Evolutionary conservation across 2,888 invertebrate species (phyloP).

Genomic region (Epirrita christyi): DNA sequence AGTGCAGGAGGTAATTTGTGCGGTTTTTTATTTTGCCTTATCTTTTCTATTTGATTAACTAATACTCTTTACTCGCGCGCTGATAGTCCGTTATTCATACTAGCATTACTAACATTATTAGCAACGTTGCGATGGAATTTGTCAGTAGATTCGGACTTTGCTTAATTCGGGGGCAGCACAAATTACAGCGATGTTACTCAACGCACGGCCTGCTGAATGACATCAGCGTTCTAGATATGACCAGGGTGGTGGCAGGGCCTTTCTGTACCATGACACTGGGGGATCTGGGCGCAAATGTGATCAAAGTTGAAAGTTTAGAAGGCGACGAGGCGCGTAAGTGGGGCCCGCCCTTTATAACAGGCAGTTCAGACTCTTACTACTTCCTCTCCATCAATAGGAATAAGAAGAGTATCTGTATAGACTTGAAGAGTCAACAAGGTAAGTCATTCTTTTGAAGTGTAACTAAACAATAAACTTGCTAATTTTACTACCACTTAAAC

Average conservation of each 20-base stretch:
- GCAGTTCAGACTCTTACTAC: slow-evolving; percentile 90
- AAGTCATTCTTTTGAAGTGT: slow-evolving; percentile 39
- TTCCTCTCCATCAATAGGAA: slow-evolving; percentile 96
- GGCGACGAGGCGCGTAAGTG: slow-evolving; percentile 95
- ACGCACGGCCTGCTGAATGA: slow-evolving; percentile 86
- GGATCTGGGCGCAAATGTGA: slow-evolving; percentile 96
- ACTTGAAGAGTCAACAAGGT: slow-evolving; percentile 90
- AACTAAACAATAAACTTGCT: too few species aligned
- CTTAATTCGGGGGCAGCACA: slow-evolving; percentile 42
- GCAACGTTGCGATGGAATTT: slow-evolving; percentile 45
- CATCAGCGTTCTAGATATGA: slow-evolving; percentile 91
- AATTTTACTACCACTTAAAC: too few species aligned
- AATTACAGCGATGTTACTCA: slow-evolving; percentile 46
- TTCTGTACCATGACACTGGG: slow-evolving; percentile 97
- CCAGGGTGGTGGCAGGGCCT: slow-evolving; percentile 96
- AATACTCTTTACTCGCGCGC: slow-evolving; percentile 38
- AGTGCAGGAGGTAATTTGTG: slow-evolving; percentile 65
- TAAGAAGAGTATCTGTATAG: slow-evolving; percentile 95
- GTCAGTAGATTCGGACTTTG: slow-evolving; percentile 40
- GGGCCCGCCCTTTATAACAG: slow-evolving; percentile 94
- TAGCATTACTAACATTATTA: slow-evolving; percentile 14
- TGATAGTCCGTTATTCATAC: slow-evolving; percentile 18
- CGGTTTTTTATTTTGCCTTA: slow-evolving; percentile 50
- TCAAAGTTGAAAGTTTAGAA: slow-evolving; percentile 95
- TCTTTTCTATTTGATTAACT: slow-evolving; percentile 62